A percentile compares a stretch with the other conserved stretches of the same genome.
Evolutionary conservation across 2,797 vertebrate species (phyloP).

Genomic region (Syngnathus rostellatus): DNA sequence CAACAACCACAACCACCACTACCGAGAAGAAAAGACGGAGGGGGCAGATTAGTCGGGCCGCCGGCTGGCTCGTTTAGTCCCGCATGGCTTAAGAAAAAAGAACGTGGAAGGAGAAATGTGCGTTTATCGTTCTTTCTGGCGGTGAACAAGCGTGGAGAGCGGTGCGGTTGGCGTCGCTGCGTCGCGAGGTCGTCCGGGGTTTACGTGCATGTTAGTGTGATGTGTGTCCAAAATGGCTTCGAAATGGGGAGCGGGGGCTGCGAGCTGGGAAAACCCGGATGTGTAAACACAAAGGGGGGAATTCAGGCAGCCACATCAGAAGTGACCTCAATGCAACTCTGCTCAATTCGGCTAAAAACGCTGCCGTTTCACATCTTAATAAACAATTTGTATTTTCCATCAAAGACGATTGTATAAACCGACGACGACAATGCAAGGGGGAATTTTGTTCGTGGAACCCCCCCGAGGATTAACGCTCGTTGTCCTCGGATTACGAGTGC

Average conservation of each 20-base stretch:
- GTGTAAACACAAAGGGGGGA: slow-evolving; percentile 82
- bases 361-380: slow-evolving; percentile 1
- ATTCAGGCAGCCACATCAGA: slow-evolving; percentile 51
- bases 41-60: slow-evolving; percentile 1
- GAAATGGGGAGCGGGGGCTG: slow-evolving; percentile 74
- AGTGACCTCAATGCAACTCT: slow-evolving; percentile 61
- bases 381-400: background rate
- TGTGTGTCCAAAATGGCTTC: slow-evolving; percentile 91
- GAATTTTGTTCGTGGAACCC: background rate
- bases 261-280: slow-evolving; percentile 86
- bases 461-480: slow-evolving; percentile 1
- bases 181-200: slow-evolving; percentile 64
- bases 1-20: slow-evolving; percentile 11
- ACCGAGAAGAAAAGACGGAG: background rate
- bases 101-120: slow-evolving; percentile 8
- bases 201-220: slow-evolving; percentile 73
- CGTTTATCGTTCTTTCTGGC: slow-evolving; percentile 12
- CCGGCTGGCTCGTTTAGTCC: background rate
- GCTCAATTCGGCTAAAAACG: slow-evolving; percentile 12
- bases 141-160: slow-evolving; percentile 15
- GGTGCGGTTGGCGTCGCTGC: slow-evolving; percentile 49
- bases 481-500: background rate
- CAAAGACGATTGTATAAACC: background rate
- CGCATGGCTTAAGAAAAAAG: slow-evolving; percentile 7
- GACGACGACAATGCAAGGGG: background rate